These are phyloP conservation scores for Sebastes iracundus DNA, from an alignment of 2,797 vertebrate species.

Conservation along the genomic window DNA sequence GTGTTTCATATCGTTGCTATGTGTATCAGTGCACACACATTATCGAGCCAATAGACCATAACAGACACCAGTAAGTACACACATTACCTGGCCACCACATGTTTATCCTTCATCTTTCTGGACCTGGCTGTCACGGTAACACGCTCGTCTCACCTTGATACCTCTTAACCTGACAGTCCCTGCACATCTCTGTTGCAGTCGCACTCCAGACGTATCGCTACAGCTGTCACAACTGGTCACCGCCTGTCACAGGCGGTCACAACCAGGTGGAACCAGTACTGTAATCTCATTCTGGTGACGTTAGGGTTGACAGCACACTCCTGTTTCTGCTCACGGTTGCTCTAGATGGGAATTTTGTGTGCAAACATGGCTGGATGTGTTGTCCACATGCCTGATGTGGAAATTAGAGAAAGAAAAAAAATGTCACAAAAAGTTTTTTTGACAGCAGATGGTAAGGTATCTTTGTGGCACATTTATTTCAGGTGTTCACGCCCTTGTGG, in stretches of 20 bases:
- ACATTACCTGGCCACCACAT: conserved; percentile 48
- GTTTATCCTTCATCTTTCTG: conserved; percentile 50
- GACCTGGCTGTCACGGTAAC: conserved; percentile 53
- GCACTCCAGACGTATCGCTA: conserved; percentile 27
- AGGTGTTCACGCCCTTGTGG: neutral
- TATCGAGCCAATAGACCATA: conserved; percentile 24
- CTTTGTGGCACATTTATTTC: conserved; percentile 3
- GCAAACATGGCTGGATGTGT: neutral
- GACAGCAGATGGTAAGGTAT: neutral
- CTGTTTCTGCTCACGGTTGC: conserved; percentile 4
- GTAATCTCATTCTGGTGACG: conserved; percentile 33
- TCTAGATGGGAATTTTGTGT: neutral
- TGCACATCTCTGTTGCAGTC: conserved; percentile 24
- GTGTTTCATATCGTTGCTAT: conserved; percentile 49
- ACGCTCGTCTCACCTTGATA: conserved; percentile 40
- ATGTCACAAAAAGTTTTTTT: neutral
- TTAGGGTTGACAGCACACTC: conserved; percentile 5
- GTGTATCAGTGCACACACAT: conserved; percentile 9
- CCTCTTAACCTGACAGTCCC: conserved; percentile 62
- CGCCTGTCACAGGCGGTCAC: conserved; percentile 51
- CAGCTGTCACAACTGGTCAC: conserved; percentile 63
- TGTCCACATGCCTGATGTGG: neutral
- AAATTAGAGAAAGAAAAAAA: neutral
- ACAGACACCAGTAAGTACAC: conserved; percentile 49
- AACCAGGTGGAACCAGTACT: conserved; percentile 52